Evolutionary conservation across 2,888 invertebrate species (phyloP), one percentile per base, ranked within the genome.

Genomic region (Ametastegia equiseti): DNA sequence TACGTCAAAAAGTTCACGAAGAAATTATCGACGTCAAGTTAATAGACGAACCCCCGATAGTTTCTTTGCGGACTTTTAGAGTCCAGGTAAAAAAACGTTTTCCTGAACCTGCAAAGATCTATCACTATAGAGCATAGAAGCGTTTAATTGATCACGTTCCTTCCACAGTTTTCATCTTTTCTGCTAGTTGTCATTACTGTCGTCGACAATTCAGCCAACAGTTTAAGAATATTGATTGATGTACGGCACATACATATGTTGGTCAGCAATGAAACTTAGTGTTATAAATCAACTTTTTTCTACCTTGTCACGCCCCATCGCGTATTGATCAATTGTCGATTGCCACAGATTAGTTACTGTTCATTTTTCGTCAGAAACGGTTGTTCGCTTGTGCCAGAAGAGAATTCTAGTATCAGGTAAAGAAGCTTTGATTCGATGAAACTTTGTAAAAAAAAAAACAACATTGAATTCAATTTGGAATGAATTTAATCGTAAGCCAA

Each of bases 271-370:
- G 13, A 60, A 60, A 60, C 60, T 60, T 15, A 5, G 13, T 67
- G 39, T 36, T 39, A 36, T 67, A n/a, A 67, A 67, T 67, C 67
- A 67, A 15, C 36, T 71, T 47, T 47, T 15, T 11, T 7, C 27
- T 7, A 7, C 15, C 30, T 30, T 27, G 71, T 36, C 15, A 13
- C 11, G 15, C 30, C 33, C 7, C 7, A 13, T 27, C 15, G 71
- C n/a, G 36, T 71, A 2, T 30, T 30, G 71, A 47, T 47, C 71
- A 71, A 15, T 71, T 0, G 47, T n/a, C 30, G 65, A 39, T 39
- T 36, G n/a, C n/a, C n/a, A 47, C 15, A 47, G n/a, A 71, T 71
- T 13, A 71, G 71, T 71, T 71, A 47, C n/a, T 47, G 15, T 4
- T 30, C 71, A 45, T 47, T 71, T 36, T 1, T 30, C 1, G 47